Evolutionary conservation across 2,888 invertebrate species (phyloP), one percentile per base, ranked within the genome.

Genomic region (Iphiclides podalirius): DNA sequence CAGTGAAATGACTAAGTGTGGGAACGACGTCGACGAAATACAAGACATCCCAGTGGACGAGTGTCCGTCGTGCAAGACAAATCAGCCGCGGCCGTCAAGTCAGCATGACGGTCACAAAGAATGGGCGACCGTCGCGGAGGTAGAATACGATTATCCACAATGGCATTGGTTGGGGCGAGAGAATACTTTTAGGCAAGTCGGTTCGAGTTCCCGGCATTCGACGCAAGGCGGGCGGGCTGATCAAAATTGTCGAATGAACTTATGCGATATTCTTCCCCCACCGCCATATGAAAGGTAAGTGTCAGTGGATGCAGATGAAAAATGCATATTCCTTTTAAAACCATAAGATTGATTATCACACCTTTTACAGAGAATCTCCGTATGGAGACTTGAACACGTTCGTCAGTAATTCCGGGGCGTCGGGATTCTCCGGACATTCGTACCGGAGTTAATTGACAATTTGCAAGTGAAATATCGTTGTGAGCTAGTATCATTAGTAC

Each of bases 1-100:
- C 48, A 88, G 87, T 55, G 87, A 88, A 57, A 86, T 87, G 86
- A 88, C 87, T 0, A 88, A 88, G 70, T 88, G 87, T 67, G n/a
- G n/a, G n/a, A 82, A 84, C 45, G 83, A 79, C 4, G 76, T 64
- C 2, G 80, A 82, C 45, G 85, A 82, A 34, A 62, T 72, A 52
- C 86, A 82, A 63, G 84, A 86, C 14, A 76, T 84, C 68, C 84
- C 85, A 1, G 67, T 85, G 52, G 88, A 88, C 56, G 88, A 88
- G 47, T 88, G 87, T 48, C 87, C 86, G 0, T 87, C 88, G 7
- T 88, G 88, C 54, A 84, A 83, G 61, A 88, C 85, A 4, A 79
- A 81, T 52, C 78, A 82, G 54, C 87, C 88, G 0, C 74, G 84
- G 53, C 86, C 87, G 16, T 86, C 87, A 46, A 87, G 86, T 64